phyloP scores from a whole-genome alignment of 2,113 vertebrate genomes.

The Andinoacara biseriatus region DNA sequence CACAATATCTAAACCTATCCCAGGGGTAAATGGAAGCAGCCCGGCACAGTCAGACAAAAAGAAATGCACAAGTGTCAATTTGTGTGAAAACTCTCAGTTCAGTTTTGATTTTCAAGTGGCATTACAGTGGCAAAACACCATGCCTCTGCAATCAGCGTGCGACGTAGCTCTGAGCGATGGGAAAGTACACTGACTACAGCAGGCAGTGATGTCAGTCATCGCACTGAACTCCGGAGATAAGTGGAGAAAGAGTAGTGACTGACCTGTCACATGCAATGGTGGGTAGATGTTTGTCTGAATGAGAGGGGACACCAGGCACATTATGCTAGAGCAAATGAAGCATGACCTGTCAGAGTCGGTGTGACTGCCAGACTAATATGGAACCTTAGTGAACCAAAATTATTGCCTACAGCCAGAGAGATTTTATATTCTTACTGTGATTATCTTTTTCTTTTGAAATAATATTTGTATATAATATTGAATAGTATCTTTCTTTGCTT shows the following conservation, averaged over 20 bases:
- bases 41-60: background rate
- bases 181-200: background rate
- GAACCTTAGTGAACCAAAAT: background rate
- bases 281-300: background rate
- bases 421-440: background rate
- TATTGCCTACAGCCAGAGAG: background rate
- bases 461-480: background rate
- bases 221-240: background rate
- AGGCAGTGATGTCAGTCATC: background rate
- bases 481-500: background rate
- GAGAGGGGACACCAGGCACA: background rate
- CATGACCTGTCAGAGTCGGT: background rate
- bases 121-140: background rate
- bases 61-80: background rate
- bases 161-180: background rate
- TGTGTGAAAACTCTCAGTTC: background rate
- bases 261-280: background rate
- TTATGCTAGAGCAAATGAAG: background rate
- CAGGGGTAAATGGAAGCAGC: background rate
- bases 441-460: slow-evolving; percentile 3
- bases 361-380: background rate
- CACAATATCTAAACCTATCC: background rate
- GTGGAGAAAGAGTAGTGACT: background rate
- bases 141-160: background rate
- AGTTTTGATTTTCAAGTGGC: background rate